Evolutionary conservation across 2,888 invertebrate genomes (phyloP).

Genomic region (Drosophila crucigera): DNA sequence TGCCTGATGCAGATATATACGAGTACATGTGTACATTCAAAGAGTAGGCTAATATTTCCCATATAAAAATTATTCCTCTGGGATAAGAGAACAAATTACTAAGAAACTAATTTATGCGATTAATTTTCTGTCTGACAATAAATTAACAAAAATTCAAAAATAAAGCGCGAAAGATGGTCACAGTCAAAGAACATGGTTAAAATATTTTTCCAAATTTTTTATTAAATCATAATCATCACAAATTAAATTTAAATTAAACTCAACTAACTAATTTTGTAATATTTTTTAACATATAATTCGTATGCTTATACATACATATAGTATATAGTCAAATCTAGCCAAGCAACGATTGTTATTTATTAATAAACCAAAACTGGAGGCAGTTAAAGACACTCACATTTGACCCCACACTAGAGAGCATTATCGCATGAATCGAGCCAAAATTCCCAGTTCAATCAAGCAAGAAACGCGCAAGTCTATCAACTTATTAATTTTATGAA

Average conservation of each 20-base stretch:
- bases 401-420: constrained; percentile 23
- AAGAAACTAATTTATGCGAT: not conserved
- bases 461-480: constrained; percentile 74
- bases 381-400: constrained; percentile 1
- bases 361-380: not conserved
- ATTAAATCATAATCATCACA: not conserved
- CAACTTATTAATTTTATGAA: constrained; percentile 84
- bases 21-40: not conserved
- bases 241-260: not conserved
- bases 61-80: not conserved
- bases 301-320: not conserved
- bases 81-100: not conserved
- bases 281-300: not conserved
- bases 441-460: constrained; percentile 62
- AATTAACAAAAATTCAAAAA: not conserved
- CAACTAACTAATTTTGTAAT: not conserved
- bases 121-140: not conserved
- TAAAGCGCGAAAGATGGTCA: not conserved
- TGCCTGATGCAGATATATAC: not conserved
- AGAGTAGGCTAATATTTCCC: not conserved
- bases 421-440: constrained; percentile 16
- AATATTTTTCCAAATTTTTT: not conserved
- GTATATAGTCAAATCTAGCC: not conserved
- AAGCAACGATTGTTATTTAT: not conserved
- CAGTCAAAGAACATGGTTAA: not conserved